Conservation (phyloP, 1,140 invertebrate species). For the Leguminivora glycinivorella region DNA sequence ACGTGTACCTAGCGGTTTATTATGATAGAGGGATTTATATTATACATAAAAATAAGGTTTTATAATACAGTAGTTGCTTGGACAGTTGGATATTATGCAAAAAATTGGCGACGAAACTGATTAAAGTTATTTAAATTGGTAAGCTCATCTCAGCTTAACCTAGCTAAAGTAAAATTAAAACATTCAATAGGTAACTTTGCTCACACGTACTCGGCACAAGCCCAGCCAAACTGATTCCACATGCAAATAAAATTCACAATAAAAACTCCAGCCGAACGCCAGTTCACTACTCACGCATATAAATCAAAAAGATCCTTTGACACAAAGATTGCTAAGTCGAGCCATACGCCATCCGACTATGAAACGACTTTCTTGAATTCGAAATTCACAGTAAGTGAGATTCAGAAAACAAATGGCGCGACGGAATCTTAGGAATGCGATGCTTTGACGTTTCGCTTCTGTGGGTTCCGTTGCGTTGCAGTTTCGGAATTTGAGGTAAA, state of each 20-base stretch:
- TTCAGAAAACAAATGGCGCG: constrained; percentile 59
- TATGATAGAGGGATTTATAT: too few relatives aligned
- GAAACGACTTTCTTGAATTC: constrained; percentile 44
- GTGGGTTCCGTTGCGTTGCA: not conserved
- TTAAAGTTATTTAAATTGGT: too few relatives aligned
- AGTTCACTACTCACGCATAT: constrained; percentile 28
- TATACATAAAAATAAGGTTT: too few relatives aligned
- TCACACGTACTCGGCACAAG: not conserved
- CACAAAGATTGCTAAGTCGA: constrained; percentile 40
- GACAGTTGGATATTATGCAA: too few relatives aligned
- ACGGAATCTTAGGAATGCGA: constrained; percentile 48
- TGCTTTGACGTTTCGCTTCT: constrained; percentile 54
- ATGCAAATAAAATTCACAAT: constrained; percentile 27
- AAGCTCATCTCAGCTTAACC: too few relatives aligned
- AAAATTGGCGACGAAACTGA: too few relatives aligned
- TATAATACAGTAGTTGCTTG: too few relatives aligned
- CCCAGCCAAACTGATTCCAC: not conserved
- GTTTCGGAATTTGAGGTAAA: constrained; percentile 11
- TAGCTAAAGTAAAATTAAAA: not conserved
- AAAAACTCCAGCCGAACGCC: constrained; percentile 6
- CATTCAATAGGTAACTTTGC: not conserved
- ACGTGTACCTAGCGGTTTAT: too few relatives aligned
- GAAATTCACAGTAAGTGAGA: constrained; percentile 52
- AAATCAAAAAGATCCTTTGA: constrained; percentile 39
- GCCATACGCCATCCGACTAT: constrained; percentile 34